Evolutionary conservation across 2,888 invertebrate species (phyloP), one percentile per base, ranked within the genome.

Genomic region (Micropterix aruncella): DNA sequence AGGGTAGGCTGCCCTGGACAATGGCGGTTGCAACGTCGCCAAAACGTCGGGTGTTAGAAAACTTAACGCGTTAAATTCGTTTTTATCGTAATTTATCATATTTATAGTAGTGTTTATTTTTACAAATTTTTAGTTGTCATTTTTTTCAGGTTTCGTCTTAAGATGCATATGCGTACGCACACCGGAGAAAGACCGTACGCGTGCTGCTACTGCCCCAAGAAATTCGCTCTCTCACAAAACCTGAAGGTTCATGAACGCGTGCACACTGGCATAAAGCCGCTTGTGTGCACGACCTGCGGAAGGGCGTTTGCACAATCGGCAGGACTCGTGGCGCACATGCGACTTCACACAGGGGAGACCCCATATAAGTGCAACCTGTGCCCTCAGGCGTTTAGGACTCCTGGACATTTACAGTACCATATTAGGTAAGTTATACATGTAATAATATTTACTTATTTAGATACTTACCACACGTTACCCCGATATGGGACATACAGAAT

Each of bases 231-330:
- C 36, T 58, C 61, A 19, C 65, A 68, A 49, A 69, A 64, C 50
- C 55, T 71, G 3, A 68, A 67, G 58, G 63, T 70, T 1, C 72
- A 72, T 48, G 45, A 64, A 18, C 58, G 71, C 51, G 59, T 57
- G 37, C 72, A 72, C 48, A 70, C 70, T 44, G 71, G 71, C 16
- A 70, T 70, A 49, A 71, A 71, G 48, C 72, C 72, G 15, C 55
- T 67, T 3, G 52, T 54, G n/a, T 72, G 72, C 52, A 41, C 57
- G 1, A 53, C 58, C 2, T 72, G 72, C 48, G 66, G 65, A 0
- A 59, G 62, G 42, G 52, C 58, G 1, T 72, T 71, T 50, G 69
- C 70, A 0, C 71, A 71, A 42, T 62, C 69, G 0, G 61, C 70
- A 0, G 69, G 69, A 0, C 50, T 72, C 15, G 57, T 61, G 0